Conservation (phyloP, 2,113 vertebrate genomes). For the Antechinus flavipes region DNA sequence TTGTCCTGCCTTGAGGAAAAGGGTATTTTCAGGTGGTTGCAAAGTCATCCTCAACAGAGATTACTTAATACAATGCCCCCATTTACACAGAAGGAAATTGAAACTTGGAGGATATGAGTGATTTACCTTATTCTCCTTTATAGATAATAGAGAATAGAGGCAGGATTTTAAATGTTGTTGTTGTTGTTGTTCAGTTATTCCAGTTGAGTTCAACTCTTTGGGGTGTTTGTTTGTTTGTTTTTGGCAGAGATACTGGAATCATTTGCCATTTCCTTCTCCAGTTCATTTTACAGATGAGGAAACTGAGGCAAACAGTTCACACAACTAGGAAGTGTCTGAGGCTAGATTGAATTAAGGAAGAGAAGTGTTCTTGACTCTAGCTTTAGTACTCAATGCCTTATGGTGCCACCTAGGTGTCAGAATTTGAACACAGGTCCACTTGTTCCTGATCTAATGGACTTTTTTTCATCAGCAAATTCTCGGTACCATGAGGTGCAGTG, state of each 20-base stretch:
- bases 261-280: no score
- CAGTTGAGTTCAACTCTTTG: no score
- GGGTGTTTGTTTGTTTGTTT: no score
- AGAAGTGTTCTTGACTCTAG: not conserved
- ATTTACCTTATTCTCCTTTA: not conserved
- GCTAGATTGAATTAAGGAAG: no score
- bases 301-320: no score
- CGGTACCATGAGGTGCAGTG: not conserved
- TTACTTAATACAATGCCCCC: no score
- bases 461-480: not conserved
- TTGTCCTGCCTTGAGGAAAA: conserved; percentile 35
- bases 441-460: not conserved
- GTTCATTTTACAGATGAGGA: no score
- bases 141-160: not conserved
- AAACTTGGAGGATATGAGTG: not conserved
- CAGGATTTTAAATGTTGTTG: not conserved
- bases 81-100: not conserved
- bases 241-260: no score
- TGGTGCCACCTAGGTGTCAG: not conserved
- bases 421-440: not conserved
- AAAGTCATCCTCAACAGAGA: not conserved
- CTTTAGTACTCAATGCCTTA: not conserved
- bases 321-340: no score
- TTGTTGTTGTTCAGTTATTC: no score
- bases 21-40: conserved; percentile 4